phyloP scores from a whole-genome alignment of 2,888 invertebrate genomes.

The Acanthosoma haemorrhoidale region DNA sequence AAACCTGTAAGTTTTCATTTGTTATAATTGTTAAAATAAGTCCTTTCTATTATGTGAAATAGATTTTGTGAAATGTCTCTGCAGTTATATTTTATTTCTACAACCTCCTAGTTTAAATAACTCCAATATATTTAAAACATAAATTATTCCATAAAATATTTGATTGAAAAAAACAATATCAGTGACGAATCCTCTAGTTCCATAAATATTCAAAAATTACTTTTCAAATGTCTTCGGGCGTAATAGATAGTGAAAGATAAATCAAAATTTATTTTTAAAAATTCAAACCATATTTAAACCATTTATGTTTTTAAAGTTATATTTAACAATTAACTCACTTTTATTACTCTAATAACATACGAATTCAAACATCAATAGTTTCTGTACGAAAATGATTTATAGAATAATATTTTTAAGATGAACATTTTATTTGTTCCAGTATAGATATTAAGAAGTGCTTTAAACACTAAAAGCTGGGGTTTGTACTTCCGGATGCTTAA shows the following conservation, averaged over 20 bases:
- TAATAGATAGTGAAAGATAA: background rate
- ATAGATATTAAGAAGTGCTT: too few species aligned
- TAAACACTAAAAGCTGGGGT: too few species aligned
- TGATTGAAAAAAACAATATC: background rate
- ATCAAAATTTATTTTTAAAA: background rate
- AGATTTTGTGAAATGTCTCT: too few species aligned
- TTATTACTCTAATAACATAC: too few species aligned
- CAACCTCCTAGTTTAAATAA: background rate
- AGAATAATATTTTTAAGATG: too few species aligned
- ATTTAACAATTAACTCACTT: too few species aligned
- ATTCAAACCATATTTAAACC: background rate
- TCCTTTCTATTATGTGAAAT: too few species aligned
- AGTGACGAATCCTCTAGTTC: background rate
- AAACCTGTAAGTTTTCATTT: background rate
- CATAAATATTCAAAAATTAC: too few species aligned
- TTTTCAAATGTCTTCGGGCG: background rate
- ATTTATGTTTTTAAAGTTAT: background rate
- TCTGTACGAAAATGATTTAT: too few species aligned
- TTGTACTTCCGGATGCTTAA: too few species aligned
- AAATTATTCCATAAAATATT: background rate
- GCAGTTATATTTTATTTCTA: background rate
- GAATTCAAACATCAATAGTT: too few species aligned
- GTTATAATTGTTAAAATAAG: background rate
- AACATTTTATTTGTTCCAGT: too few species aligned
- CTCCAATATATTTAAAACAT: background rate